These are phyloP conservation scores for Trichacis sp. DNA, from an alignment of 2,888 invertebrate genomes.

Conservation along the genomic window DNA sequence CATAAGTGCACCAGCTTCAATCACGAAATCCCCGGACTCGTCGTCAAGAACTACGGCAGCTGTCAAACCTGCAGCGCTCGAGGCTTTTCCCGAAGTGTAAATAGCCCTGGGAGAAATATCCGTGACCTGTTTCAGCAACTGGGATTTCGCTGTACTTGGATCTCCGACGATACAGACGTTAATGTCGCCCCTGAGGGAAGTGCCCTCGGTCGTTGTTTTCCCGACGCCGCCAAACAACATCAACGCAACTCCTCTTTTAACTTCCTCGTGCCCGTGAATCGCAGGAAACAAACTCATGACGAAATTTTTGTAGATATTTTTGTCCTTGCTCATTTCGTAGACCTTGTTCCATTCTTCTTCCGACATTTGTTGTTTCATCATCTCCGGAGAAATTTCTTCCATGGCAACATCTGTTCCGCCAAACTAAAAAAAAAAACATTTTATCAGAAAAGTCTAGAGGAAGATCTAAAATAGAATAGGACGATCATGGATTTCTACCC, in stretches of 20 bases:
- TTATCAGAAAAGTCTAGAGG: not conserved
- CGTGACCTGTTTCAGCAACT: conserved; percentile 92
- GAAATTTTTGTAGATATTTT: conserved; percentile 89
- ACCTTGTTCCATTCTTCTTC: conserved; percentile 95
- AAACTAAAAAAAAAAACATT: conserved; percentile 70
- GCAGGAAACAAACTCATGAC: conserved; percentile 94
- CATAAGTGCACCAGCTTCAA: conserved; percentile 99
- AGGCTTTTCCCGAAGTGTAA: conserved; percentile 99
- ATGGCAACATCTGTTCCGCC: conserved; percentile 86
- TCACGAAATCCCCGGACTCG: conserved; percentile 98
- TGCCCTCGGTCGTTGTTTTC: conserved; percentile 92
- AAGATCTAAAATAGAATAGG: not conserved
- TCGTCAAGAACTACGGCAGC: conserved; percentile 99
- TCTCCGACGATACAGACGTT: conserved; percentile 99
- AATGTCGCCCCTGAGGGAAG: conserved; percentile 93
- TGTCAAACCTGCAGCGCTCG: conserved; percentile 96
- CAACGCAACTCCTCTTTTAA: conserved; percentile 90
- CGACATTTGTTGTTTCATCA: conserved; percentile 94
- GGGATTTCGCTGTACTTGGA: conserved; percentile 98
- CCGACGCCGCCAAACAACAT: conserved; percentile 98
- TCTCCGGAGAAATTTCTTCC: conserved; percentile 91
- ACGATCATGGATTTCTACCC: too few species aligned
- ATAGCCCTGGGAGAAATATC: conserved; percentile 96
- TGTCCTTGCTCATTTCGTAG: conserved; percentile 96
- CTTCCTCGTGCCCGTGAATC: conserved; percentile 96